Conservation (phyloP, 2,113 vertebrate species). For the Stigmatopora argus region DNA sequence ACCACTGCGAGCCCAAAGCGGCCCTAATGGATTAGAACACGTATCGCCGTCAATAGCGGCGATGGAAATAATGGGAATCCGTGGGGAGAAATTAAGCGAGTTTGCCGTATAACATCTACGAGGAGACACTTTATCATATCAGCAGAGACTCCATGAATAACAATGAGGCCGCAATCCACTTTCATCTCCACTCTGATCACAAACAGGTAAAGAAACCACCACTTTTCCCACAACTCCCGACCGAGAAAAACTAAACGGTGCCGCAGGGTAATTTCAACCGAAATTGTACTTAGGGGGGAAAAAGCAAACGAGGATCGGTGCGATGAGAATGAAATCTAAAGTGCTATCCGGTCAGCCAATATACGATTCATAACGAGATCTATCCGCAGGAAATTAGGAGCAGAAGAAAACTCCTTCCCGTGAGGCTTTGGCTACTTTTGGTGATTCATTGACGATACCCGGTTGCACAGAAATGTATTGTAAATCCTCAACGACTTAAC, state of each 20-base stretch:
- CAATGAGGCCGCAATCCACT: slow-evolving; percentile 38
- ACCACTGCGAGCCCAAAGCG: too few relatives aligned
- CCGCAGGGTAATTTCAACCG: slow-evolving; percentile 25
- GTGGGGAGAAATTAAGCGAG: slow-evolving; percentile 19
- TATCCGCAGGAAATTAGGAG: slow-evolving; percentile 37
- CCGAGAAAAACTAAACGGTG: slow-evolving; percentile 34
- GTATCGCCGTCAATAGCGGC: too few relatives aligned
- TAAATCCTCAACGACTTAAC: slow-evolving; percentile 36
- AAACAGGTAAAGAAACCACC: slow-evolving; percentile 22
- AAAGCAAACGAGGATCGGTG: slow-evolving; percentile 21
- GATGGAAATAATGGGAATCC: not conserved
- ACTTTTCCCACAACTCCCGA: not conserved
- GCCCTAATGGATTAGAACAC: too few relatives aligned
- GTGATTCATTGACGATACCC: slow-evolving; percentile 46
- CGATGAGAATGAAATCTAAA: slow-evolving; percentile 24
- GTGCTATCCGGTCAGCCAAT: slow-evolving; percentile 15
- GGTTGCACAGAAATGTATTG: slow-evolving; percentile 35
- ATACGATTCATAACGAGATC: slow-evolving; percentile 45
- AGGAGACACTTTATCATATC: slow-evolving; percentile 39
- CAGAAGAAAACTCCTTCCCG: slow-evolving; percentile 39
- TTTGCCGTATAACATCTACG: slow-evolving; percentile 57
- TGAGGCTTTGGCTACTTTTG: slow-evolving; percentile 14
- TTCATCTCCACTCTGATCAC: slow-evolving; percentile 40
- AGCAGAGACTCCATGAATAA: slow-evolving; percentile 50
- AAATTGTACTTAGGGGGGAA: slow-evolving; percentile 12